These are phyloP conservation scores for Oreochromis niloticus DNA, from an alignment of 2,113 vertebrate species.

Conservation along the genomic window DNA sequence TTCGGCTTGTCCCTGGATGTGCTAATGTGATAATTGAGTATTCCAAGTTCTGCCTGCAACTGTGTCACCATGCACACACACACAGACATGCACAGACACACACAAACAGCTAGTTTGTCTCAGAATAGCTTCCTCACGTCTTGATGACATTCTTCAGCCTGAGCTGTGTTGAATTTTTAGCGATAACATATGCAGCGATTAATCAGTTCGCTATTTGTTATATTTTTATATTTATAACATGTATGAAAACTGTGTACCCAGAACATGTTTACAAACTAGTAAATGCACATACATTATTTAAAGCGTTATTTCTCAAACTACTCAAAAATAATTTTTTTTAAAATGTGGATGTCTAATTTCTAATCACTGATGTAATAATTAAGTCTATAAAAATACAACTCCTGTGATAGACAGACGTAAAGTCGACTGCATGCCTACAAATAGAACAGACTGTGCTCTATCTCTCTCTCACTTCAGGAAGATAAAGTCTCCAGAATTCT, in stretches of 20 bases:
- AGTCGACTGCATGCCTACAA: not conserved
- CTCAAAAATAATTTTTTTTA: accelerated
- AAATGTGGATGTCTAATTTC: not conserved
- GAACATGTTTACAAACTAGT: not conserved
- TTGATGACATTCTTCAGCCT: constrained; percentile 26
- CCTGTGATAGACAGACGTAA: not conserved
- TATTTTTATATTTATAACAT: not conserved
- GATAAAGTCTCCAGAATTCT: constrained; percentile 17
- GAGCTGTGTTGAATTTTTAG: constrained; percentile 22
- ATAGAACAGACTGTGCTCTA: not conserved
- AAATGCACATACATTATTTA: not conserved
- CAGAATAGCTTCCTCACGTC: constrained; percentile 45
- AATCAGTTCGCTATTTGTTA: not conserved
- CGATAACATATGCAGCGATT: constrained; percentile 13
- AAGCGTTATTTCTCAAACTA: not conserved
- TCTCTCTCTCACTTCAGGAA: not conserved
- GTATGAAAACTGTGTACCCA: not conserved
- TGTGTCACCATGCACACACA: constrained; percentile 34
- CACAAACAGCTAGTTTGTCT: constrained; percentile 39
- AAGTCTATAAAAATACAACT: not conserved
- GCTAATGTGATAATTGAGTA: constrained; percentile 72
- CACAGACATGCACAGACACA: not conserved
- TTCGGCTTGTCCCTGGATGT: constrained; percentile 53
- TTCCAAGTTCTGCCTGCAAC: constrained; percentile 60
- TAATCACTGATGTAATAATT: not conserved